Conservation (phyloP, 1,140 invertebrate species). For the Aphis craccivora region DNA sequence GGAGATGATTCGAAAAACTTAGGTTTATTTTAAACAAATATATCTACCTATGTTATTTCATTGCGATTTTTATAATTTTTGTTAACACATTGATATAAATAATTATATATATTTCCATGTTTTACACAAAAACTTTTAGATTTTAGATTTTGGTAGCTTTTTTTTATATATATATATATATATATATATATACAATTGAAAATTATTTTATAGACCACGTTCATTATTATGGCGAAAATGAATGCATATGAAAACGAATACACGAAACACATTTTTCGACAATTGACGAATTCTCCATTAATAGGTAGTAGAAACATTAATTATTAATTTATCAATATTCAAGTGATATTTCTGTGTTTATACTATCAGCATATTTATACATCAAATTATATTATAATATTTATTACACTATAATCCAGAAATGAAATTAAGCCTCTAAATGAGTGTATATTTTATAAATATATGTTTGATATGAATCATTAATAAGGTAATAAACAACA, state of each 20-base stretch:
- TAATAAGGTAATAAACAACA: background rate
- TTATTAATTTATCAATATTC: no score
- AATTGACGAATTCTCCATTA: no score
- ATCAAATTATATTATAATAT: no score
- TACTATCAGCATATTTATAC: no score
- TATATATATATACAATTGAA: background rate
- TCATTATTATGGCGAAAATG: no score
- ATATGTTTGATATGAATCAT: background rate
- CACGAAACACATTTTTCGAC: no score
- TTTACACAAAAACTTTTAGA: background rate
- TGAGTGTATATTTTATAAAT: background rate
- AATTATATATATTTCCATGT: background rate
- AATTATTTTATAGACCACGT: no score
- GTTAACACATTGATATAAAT: background rate
- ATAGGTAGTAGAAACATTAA: no score
- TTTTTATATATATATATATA: no score
- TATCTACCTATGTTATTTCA: background rate
- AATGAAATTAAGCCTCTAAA: background rate
- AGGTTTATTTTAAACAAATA: background rate
- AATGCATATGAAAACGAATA: no score
- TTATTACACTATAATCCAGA: background rate
- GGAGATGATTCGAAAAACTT: background rate
- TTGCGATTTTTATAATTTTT: background rate
- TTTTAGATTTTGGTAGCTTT: background rate
- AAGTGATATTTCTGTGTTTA: no score